Evolutionary conservation across 2,797 vertebrate genomes (phyloP).

Genomic region (Melanotaenia nigrans): DNA sequence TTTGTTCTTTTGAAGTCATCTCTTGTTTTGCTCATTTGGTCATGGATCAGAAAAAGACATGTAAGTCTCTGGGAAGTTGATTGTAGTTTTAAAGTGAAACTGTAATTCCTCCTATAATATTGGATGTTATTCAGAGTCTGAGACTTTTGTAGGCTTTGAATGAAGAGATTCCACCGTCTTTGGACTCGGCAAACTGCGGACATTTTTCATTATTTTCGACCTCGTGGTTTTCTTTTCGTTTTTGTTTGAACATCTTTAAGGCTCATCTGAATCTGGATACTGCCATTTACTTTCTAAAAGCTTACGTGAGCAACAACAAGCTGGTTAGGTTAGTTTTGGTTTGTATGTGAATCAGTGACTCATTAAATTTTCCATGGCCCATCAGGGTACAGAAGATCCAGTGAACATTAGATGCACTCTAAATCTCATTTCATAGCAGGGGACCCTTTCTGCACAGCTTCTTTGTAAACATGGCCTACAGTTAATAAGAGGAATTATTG

Average conservation of each 20-base stretch:
- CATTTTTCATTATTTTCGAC: background rate
- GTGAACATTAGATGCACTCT: conserved; percentile 8
- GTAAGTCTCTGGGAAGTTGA: background rate
- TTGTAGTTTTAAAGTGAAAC: background rate
- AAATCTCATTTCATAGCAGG: conserved; percentile 67
- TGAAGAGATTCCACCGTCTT: too few species aligned
- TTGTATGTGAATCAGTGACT: conserved; percentile 31
- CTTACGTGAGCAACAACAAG: conserved; percentile 19
- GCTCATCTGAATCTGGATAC: background rate
- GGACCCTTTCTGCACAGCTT: conserved; percentile 23
- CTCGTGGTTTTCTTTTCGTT: background rate
- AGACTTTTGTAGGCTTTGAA: too few species aligned
- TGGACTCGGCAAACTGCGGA: too few species aligned
- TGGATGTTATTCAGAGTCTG: too few species aligned
- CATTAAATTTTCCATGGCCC: conserved; percentile 43
- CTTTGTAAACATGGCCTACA: conserved; percentile 43
- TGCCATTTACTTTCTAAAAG: conserved; percentile 16
- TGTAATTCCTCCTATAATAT: too few species aligned
- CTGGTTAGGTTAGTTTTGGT: conserved; percentile 31
- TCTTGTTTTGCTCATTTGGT: too few species aligned
- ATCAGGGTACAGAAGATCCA: conserved; percentile 5
- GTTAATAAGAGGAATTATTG: conserved; percentile 46
- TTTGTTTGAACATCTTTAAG: background rate
- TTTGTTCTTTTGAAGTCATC: too few species aligned
- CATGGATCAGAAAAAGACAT: background rate